Evolutionary conservation across 2,888 invertebrate species (phyloP).

Genomic region (Sarcophaga subvicina): DNA sequence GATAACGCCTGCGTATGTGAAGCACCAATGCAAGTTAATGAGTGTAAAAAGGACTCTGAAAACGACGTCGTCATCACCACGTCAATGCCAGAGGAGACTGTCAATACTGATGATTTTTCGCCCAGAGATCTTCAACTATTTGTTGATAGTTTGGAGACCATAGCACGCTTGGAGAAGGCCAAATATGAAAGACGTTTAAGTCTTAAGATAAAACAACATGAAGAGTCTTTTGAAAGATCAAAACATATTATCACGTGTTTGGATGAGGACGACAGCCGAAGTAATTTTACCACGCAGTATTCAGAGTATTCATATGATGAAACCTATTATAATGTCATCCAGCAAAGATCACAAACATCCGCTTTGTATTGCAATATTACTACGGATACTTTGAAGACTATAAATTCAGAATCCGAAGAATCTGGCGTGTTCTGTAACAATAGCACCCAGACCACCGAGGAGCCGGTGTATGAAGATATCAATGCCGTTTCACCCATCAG

Average conservation of each 20-base stretch:
- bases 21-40: constrained; percentile 18
- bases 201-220: constrained; percentile 19
- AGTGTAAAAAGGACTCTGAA: no score
- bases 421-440: constrained; percentile 66
- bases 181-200: constrained; percentile 40
- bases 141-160: constrained; percentile 75
- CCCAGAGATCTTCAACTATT: constrained; percentile 73
- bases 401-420: constrained; percentile 66
- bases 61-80: neutral
- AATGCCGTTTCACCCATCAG: constrained; percentile 57
- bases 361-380: constrained; percentile 10
- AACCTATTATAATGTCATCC: constrained; percentile 58
- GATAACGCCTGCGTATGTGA: constrained; percentile 50
- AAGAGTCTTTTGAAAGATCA: constrained; percentile 26
- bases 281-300: constrained; percentile 2
- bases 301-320: constrained; percentile 60
- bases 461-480: no score
- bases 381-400: neutral
- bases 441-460: constrained; percentile 47
- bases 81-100: constrained; percentile 9
- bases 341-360: neutral
- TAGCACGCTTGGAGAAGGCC: constrained; percentile 72
- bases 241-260: constrained; percentile 51
- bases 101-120: constrained; percentile 62
- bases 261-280: constrained; percentile 6